Evolutionary conservation across 2,888 invertebrate species (phyloP), one percentile per base, ranked within the genome.

Genomic region (Cinara cedri): DNA sequence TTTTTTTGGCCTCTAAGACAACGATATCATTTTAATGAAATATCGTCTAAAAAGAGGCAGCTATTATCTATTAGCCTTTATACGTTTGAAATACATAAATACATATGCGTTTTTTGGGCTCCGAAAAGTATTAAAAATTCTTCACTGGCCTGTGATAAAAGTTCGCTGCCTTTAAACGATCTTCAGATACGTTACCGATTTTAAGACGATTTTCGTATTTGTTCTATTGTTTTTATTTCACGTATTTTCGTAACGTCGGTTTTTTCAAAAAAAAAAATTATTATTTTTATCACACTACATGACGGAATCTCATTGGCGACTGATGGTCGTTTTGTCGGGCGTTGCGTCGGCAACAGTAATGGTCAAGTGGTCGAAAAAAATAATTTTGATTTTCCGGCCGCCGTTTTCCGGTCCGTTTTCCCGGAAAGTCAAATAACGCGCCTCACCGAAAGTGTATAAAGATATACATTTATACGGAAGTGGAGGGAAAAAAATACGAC

Each of bases 351-450:
- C 51, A 51, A 55, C 19, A 51, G 74, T 44, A 51, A n/a, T 10
- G 49, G 74, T 75, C 65, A 54, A 75, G 74, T 65, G 63, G 63
- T 11, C 42, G 63, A 42, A 65, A 75, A n/a, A n/a, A 54, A 65
- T 65, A 75, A 75, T 75, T 75, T 65, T 42, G 51, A 65, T 54
- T 63, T 75, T 54, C 21, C 63, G 34, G 42, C n/a, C 42, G 21
- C 42, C 42, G 44, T 11, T 54, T 65, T 75, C 54, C 74, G 74
- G 63, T 65, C 13, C 21, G 11, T 44, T 24, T 54, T 44, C 42
- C 24, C n/a, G 42, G 51, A 63, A 42, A 74, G 63, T 13, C 72
- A 49, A 46, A 62, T 1, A 46, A 26, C 26, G n/a, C 9, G 4
- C 24, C 54, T 54, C 42, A 9, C 19, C 19, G 14, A 16, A 68